Conservation (phyloP, 2,797 vertebrate species). For the Myotis daubentonii region DNA sequence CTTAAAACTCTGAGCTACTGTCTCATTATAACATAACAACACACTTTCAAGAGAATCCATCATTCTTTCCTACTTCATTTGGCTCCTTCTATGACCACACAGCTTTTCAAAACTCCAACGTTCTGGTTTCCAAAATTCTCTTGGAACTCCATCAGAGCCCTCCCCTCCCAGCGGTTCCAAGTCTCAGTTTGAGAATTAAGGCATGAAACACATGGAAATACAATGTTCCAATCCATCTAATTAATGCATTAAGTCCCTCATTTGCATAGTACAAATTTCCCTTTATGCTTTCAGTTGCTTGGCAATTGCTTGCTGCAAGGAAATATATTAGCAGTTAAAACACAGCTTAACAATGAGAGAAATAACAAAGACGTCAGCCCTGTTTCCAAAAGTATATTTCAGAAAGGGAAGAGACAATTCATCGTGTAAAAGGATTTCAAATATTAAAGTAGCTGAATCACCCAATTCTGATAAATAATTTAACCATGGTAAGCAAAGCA, state of each 20-base stretch:
- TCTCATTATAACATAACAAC: slow-evolving; percentile 53
- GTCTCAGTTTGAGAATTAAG: slow-evolving; percentile 74
- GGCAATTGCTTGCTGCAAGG: slow-evolving; percentile 77
- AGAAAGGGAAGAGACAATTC: slow-evolving; percentile 8
- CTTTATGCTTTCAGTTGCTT: slow-evolving; percentile 79
- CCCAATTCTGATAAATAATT: slow-evolving; percentile 41
- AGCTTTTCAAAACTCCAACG: slow-evolving; percentile 57
- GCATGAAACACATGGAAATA: slow-evolving; percentile 80
- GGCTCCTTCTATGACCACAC: slow-evolving; percentile 68
- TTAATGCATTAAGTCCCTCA: slow-evolving; percentile 82
- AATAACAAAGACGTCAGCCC: slow-evolving; percentile 74
- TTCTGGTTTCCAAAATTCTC: slow-evolving; percentile 70
- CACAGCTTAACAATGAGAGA: slow-evolving; percentile 64
- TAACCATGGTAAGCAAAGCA: slow-evolving; percentile 8
- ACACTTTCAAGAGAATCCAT: slow-evolving; percentile 48
- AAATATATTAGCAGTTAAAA: slow-evolving; percentile 79
- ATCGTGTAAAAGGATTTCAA: slow-evolving; percentile 28
- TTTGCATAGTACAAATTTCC: slow-evolving; percentile 81
- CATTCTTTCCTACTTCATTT: slow-evolving; percentile 41
- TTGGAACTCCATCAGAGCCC: slow-evolving; percentile 69
- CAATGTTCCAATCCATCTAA: slow-evolving; percentile 81
- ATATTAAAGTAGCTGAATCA: slow-evolving; percentile 16
- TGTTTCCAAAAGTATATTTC: slow-evolving; percentile 64
- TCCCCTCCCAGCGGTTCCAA: slow-evolving; percentile 53
- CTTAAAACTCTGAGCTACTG: neutral